Base-by-base conservation (phyloP, 2,888 invertebrate genomes). In the Nomada ruficornis region DNA sequence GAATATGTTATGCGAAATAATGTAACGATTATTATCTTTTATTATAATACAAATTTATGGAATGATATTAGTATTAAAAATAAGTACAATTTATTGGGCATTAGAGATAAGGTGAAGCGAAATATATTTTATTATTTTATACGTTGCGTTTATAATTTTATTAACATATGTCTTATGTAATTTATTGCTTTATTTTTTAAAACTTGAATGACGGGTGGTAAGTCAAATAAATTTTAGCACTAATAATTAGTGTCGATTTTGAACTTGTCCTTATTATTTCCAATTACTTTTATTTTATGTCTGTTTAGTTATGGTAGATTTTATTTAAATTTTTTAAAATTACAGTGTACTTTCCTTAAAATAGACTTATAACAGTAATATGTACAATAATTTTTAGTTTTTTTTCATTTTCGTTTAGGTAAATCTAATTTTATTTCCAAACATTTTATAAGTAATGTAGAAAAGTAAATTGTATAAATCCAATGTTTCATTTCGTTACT, bases 131-230 rank as follows among this genome's bases (percentile, higher is more conserved):
- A 54, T 20, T 70, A 63, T 42, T 47, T n/a, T 23, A n/a, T 76
- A 57, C 50, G n/a, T 60, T 60, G 15, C 18, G 13, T 15, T 60
- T 59, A 36, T 44, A 42, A 26, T 71, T 42, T 64, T 42, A 57
- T 72, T 79, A 50, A 50, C 50, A 18, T 50, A 36, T 67, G 50
- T 57, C 54, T 79, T 77, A 67, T 67, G 50, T 70, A 65, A 77
- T 77, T 77, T 67, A 50, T 77, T 69, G 42, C 69, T 77, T 75
- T n/a, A 70, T 69, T 82, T 80, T 81, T 18, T 62, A 80, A 82
- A 67, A 62, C 52, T 47, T 63, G 52, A 80, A 74, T 23, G n/a
- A 63, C 29, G 9, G n/a, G 55, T 47, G 80, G 81, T 82, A 71
- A 82, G 81, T 80, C 42, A 75, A 20, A 10, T 54, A 23, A 13